Conservation (phyloP, 2,113 vertebrate species). For the Paracanthobrama guichenoti region DNA sequence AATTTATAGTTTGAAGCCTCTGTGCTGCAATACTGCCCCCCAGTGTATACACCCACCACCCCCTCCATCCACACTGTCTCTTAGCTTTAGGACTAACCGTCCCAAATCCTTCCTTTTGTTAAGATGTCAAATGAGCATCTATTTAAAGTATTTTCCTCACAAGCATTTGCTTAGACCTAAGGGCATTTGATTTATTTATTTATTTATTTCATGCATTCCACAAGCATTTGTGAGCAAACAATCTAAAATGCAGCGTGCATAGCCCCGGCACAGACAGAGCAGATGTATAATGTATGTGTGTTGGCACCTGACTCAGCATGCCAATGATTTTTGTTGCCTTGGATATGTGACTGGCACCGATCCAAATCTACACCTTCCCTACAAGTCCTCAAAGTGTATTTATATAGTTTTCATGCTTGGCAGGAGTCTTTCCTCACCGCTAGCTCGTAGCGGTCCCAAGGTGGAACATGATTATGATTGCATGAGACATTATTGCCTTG, state of each 20-base stretch:
- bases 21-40: conserved; percentile 74
- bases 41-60: conserved; percentile 61
- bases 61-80: neutral
- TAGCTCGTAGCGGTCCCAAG: conserved; percentile 66
- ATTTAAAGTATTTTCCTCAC: conserved; percentile 43
- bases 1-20: conserved; percentile 46
- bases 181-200: conserved; percentile 28
- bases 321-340: conserved; percentile 72
- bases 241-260: conserved; percentile 49
- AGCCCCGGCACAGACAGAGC: conserved; percentile 50
- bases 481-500: conserved; percentile 74
- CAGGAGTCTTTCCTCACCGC: conserved; percentile 65
- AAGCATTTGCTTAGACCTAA: conserved; percentile 42
- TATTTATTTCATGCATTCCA: conserved; percentile 16
- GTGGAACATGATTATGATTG: conserved; percentile 74
- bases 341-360: conserved; percentile 68
- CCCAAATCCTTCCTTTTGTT: conserved; percentile 29
- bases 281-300: conserved; percentile 53
- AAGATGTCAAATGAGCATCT: conserved; percentile 29
- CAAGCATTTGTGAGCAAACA: conserved; percentile 29
- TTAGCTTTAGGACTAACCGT: conserved; percentile 1
- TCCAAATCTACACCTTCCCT: conserved; percentile 70
- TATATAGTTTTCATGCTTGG: conserved; percentile 72
- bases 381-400: conserved; percentile 77
- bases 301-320: conserved; percentile 68